A percentile compares a stretch with the other conserved stretches of the same genome.
phyloP scores from a whole-genome alignment of 2,113 vertebrate genomes.

The Aptenodytes patagonicus region DNA sequence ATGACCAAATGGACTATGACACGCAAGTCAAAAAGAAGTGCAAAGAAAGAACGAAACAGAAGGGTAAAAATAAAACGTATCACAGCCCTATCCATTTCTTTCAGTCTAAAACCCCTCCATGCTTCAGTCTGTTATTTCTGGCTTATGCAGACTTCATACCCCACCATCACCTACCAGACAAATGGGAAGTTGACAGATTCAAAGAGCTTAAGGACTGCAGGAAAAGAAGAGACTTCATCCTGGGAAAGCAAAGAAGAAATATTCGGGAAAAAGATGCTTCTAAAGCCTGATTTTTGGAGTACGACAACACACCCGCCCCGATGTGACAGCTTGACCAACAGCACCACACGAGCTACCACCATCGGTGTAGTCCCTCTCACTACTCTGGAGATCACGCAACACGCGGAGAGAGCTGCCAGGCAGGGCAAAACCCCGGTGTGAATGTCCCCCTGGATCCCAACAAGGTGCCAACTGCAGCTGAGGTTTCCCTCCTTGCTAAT shows the following conservation, averaged over 20 bases:
- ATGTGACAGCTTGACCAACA: background rate
- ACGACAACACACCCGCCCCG: fast-evolving
- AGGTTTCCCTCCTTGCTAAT: background rate
- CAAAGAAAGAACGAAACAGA: background rate
- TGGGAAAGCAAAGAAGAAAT: background rate
- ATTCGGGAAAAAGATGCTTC: background rate
- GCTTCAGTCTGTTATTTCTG: constrained; percentile 23
- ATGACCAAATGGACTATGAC: background rate
- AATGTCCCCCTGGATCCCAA: background rate
- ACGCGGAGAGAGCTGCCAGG: background rate
- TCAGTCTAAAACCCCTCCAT: background rate
- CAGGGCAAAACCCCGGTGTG: background rate
- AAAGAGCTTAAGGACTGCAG: background rate
- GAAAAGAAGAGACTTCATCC: background rate
- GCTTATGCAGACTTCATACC: background rate
- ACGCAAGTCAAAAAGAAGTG: background rate
- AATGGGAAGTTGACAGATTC: background rate
- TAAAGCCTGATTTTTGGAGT: background rate
- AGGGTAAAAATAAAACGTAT: background rate
- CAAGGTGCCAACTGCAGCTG: fast-evolving
- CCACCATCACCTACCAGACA: background rate
- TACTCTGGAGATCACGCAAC: background rate
- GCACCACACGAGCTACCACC: fast-evolving
- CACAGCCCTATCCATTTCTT: background rate
- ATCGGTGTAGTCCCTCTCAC: background rate